Evolutionary conservation across 2,797 vertebrate species (phyloP).

Genomic region (Fundulus diaphanus): DNA sequence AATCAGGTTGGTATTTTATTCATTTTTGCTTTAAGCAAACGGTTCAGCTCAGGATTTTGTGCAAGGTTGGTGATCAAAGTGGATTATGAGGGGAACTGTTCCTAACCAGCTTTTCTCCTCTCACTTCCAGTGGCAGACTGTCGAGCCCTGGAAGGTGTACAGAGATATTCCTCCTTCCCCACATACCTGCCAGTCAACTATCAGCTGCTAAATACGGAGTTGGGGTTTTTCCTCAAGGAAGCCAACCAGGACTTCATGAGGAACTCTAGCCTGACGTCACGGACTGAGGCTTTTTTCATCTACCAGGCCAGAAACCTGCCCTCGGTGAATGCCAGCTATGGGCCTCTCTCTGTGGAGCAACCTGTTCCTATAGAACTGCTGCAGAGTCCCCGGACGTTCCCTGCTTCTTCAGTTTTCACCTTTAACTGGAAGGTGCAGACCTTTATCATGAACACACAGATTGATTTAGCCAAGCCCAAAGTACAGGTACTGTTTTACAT

Average conservation of each 20-base stretch:
- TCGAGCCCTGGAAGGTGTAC: slow-evolving; percentile 83
- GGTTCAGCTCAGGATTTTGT: not conserved
- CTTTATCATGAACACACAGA: slow-evolving; percentile 81
- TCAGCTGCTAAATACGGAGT: slow-evolving; percentile 85
- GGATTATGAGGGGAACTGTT: not conserved
- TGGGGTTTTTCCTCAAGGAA: slow-evolving; percentile 91
- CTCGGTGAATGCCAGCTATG: slow-evolving; percentile 87
- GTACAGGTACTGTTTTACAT: slow-evolving; percentile 88
- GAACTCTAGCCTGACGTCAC: slow-evolving; percentile 90
- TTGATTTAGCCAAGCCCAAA: slow-evolving; percentile 82
- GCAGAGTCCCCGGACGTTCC: slow-evolving; percentile 75
- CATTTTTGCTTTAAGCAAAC: not conserved
- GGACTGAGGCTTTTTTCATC: slow-evolving; percentile 90
- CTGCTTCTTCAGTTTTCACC: slow-evolving; percentile 82
- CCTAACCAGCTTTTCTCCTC: slow-evolving; percentile 56
- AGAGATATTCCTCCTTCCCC: slow-evolving; percentile 86
- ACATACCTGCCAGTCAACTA: slow-evolving; percentile 94
- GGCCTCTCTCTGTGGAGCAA: slow-evolving; percentile 87
- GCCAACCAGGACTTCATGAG: slow-evolving; percentile 88
- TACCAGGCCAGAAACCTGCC: slow-evolving; percentile 87
- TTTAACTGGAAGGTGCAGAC: slow-evolving; percentile 89
- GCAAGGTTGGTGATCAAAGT: not conserved
- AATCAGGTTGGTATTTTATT: too few species aligned
- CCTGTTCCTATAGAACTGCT: slow-evolving; percentile 86
- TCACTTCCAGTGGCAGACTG: slow-evolving; percentile 83